These are phyloP conservation scores for Pteropus rufus DNA, from an alignment of 2,797 vertebrate genomes.

Conservation along the genomic window DNA sequence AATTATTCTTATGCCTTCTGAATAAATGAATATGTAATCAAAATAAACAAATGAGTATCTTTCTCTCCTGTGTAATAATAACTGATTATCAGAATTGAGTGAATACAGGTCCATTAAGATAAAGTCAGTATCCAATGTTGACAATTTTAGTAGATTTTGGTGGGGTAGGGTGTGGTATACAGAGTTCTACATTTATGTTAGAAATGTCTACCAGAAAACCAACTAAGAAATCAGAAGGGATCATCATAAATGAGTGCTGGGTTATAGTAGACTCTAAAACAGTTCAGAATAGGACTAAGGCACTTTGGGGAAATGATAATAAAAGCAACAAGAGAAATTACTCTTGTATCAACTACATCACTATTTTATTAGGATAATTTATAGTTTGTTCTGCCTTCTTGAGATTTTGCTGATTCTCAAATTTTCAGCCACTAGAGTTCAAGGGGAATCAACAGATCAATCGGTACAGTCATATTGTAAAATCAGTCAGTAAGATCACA, in stretches of 20 bases:
- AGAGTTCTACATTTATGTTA: background rate
- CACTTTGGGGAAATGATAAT: background rate
- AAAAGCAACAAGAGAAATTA: background rate
- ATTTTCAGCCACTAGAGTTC: background rate
- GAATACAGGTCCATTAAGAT: background rate
- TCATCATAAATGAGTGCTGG: background rate
- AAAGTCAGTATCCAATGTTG: background rate
- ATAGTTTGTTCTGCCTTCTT: background rate
- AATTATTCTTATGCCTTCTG: background rate
- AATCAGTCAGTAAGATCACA: background rate
- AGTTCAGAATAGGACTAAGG: background rate
- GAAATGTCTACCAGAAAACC: background rate
- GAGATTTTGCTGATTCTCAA: background rate
- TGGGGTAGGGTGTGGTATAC: rapidly evolving
- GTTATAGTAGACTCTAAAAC: background rate
- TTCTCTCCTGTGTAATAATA: background rate
- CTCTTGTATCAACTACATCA: background rate
- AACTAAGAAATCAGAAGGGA: background rate
- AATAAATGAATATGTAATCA: background rate
- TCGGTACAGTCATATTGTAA: background rate
- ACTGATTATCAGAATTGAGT: background rate
- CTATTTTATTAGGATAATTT: background rate
- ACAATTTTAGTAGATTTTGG: background rate
- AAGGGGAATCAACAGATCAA: background rate
- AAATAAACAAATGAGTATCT: background rate